Base-by-base conservation (phyloP, 1,140 invertebrate genomes). In the Pachypsylla venusta region DNA sequence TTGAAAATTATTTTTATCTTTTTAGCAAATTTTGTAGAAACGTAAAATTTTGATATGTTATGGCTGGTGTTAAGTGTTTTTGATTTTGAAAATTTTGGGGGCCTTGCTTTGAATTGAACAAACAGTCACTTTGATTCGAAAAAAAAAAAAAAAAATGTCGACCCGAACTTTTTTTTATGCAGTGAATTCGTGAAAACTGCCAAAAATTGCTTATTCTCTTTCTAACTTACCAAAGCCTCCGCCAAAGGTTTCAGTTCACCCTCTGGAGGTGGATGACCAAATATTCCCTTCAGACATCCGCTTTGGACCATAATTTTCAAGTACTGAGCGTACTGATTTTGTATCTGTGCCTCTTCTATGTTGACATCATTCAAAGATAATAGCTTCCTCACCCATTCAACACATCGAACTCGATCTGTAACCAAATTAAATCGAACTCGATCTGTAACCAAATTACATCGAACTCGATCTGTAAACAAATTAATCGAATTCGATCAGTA, bases 241-340 rank as follows among this genome's bases (percentile, higher is more conserved):
- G 70, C 62, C 7, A 76, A 64, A 5, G 74, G 67, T 19, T 65
- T 64, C 12, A 75, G 61, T 28, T 64, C 39, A 19, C 66, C 60
- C 2, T 61, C 57, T 1, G 73, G 71, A 19, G 74, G 74, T 27
- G 70, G 68, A 22, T 68, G 66, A 10, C 66, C 64, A 61, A 75
- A 76, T 13, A 74, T 70, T 1, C 71, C 71, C 56, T 75, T 73
- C 13, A 76, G 58, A 57, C 69, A 69, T 25, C 69, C 69, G 62
- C 71, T 70, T 53, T 71, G 64, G 14, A 73, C 69, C 68, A 74
- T 73, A 55, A 76, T 76, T 58, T 71, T 67, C 56, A 76, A 65
- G 30, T 72, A 68, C 64, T 76, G 75, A 14, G 70, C 69, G 61
- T 76, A 76, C 58, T 75, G 71, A 62, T 76, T 76, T 35, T 70